Base-by-base conservation (phyloP, 2,797 vertebrate genomes). In the Pipistrellus nathusii region DNA sequence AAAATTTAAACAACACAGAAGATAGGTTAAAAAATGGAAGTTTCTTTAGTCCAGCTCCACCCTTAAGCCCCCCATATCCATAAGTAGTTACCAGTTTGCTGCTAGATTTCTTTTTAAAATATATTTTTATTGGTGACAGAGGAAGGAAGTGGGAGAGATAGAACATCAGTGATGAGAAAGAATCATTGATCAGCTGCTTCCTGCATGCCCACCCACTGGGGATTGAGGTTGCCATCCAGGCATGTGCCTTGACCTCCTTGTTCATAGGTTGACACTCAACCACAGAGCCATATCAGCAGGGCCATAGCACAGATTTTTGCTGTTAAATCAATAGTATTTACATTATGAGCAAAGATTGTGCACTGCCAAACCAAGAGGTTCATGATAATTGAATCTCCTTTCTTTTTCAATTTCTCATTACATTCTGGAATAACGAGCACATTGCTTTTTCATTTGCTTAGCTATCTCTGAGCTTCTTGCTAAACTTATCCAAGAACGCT, bases 371-470 rank as follows among this genome's bases (percentile, higher is more conserved):
- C 14, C 51, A 76, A 46, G 3, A 77, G 18, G 15, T 64, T 55
- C 38, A 17, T 69, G 44, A 64, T 32, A 18, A 59, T 53, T 35
- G 41, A 38, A 3, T 25, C 48, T 82, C 23, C 35, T 59, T 89
- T 89, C 44, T 57, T 89, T 80, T 85, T 35, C 78, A 73, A 82
- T 76, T 75, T 8, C 30, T 93, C 30, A 75, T 44, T 85, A 59
- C 66, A 41, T 78, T 62, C 30, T 82, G 77, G 27, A 83, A 7
- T 46, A 82, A 87, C 27, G 64, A 87, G 35, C 35, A 41, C 6
- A 21, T 32, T 64, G 44, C 27, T 38, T 92, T 88, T 55, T 68
- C n/a, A 69, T 75, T 87, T 87, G 46, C n/a, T 20, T 66, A 72
- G 14, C 11, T 83, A 62, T 85, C 66, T 46, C 44, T 23, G 14